A percentile compares a stretch with the other conserved stretches of the same genome.
phyloP scores from a whole-genome alignment of 2,797 vertebrate species.

The Prionace glauca region DNA sequence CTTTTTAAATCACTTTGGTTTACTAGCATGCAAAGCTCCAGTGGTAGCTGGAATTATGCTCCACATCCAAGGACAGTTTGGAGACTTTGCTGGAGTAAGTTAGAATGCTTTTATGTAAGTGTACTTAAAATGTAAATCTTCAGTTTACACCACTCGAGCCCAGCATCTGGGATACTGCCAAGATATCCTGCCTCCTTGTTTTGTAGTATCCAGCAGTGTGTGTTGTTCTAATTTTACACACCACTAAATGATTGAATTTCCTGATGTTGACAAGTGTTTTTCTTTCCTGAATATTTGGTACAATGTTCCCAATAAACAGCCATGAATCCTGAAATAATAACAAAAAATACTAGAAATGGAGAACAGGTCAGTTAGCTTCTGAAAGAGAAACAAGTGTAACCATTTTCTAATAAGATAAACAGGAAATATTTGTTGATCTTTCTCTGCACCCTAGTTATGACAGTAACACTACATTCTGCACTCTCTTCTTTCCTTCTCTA shows the following conservation, averaged over 20 bases:
- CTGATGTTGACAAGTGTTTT: not conserved
- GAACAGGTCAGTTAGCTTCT: not conserved
- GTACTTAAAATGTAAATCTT: conserved; percentile 17
- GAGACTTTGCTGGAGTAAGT: not conserved
- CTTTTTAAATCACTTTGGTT: not conserved
- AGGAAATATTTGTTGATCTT: not conserved
- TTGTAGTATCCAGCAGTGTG: not conserved
- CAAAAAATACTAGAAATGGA: not conserved
- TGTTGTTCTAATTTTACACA: conserved; percentile 27
- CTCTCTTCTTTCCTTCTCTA: too few species aligned
- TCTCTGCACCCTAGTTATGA: too few species aligned
- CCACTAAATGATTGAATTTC: conserved; percentile 1
- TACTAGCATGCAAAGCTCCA: not conserved
- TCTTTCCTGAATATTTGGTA: not conserved
- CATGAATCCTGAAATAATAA: not conserved
- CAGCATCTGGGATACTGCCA: not conserved
- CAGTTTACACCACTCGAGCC: not conserved
- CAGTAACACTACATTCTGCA: too few species aligned
- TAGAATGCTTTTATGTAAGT: conserved; percentile 24
- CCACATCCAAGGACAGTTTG: not conserved
- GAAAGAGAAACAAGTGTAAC: not conserved
- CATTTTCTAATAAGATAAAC: not conserved
- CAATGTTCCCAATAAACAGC: not conserved
- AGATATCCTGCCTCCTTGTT: conserved; percentile 1
- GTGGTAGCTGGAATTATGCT: not conserved